A percentile compares a stretch with the other conserved stretches of the same genome.
These are phyloP conservation scores for Lepilemur ruficaudatus DNA, from an alignment of 2,797 vertebrate genomes.

Conservation along the genomic window DNA sequence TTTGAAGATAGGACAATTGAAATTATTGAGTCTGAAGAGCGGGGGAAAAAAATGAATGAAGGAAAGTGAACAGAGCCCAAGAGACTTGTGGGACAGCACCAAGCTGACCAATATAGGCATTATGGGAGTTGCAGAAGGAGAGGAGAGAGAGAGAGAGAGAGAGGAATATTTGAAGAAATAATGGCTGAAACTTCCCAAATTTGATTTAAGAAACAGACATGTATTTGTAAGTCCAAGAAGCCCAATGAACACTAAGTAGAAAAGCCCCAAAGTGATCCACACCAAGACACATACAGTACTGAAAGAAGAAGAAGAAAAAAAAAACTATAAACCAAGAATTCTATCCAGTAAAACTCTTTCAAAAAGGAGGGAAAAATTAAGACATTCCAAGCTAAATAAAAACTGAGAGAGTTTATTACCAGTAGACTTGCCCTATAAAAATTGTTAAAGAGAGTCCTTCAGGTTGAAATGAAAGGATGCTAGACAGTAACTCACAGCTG, in stretches of 20 bases:
- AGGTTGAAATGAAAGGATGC: not conserved
- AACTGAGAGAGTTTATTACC: not conserved
- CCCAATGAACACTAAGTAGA: not conserved
- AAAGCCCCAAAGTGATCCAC: not conserved
- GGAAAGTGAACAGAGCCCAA: not conserved
- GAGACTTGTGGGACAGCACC: not conserved
- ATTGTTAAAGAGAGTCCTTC: not conserved
- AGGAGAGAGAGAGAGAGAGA: not conserved
- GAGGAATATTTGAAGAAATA: constrained; percentile 25
- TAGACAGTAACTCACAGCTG: not conserved
- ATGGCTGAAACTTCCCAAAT: not conserved
- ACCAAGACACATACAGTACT: not conserved
- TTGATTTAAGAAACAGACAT: not conserved
- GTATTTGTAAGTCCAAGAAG: not conserved
- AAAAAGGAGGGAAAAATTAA: not conserved
- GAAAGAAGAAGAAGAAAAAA: not conserved
- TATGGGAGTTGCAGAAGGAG: not conserved
- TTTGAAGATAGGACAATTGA: not conserved
- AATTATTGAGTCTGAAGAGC: not conserved
- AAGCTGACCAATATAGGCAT: not conserved
- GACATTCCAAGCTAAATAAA: not conserved
- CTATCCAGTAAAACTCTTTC: not conserved
- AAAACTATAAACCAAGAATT: not conserved
- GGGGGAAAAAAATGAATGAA: not conserved
- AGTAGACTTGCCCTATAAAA: not conserved